phyloP scores from a whole-genome alignment of 2,888 invertebrate genomes.

The Luperina nickerlii region DNA sequence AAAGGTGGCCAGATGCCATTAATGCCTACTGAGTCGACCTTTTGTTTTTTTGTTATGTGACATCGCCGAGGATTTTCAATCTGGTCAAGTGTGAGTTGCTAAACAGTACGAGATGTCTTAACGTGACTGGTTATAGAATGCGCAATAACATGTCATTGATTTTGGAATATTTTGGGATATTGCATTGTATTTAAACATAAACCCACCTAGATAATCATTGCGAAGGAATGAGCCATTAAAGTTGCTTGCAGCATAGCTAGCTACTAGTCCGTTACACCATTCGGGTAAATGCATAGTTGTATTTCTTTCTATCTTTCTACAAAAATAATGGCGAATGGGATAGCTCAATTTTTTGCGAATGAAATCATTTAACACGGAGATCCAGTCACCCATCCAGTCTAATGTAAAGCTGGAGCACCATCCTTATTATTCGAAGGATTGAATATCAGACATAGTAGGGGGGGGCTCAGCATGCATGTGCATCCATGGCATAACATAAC shows the following conservation, averaged over 20 bases:
- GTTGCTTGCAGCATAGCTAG: slow-evolving; percentile 29
- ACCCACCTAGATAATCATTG: slow-evolving; percentile 48
- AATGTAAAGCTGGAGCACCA: background rate
- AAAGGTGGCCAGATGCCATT: background rate
- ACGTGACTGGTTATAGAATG: slow-evolving; percentile 61
- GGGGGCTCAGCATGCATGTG: no score
- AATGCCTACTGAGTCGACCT: background rate
- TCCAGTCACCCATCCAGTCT: background rate
- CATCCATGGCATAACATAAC: background rate
- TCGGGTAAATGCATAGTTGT: background rate
- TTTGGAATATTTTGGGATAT: slow-evolving; percentile 61
- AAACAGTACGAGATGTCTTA: slow-evolving; percentile 60
- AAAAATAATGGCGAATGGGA: background rate
- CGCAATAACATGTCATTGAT: slow-evolving; percentile 62
- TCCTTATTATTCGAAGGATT: background rate
- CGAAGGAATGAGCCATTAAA: slow-evolving; percentile 42
- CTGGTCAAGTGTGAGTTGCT: slow-evolving; percentile 68
- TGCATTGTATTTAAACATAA: slow-evolving; percentile 45
- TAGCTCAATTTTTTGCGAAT: background rate
- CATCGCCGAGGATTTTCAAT: slow-evolving; percentile 61
- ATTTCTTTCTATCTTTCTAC: background rate
- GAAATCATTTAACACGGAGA: background rate
- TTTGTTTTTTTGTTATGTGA: slow-evolving; percentile 26
- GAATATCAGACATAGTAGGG: background rate
- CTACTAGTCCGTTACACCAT: slow-evolving; percentile 16